Conservation (phyloP, 2,113 vertebrate genomes). For the Ophthalmolycus amberensis region DNA sequence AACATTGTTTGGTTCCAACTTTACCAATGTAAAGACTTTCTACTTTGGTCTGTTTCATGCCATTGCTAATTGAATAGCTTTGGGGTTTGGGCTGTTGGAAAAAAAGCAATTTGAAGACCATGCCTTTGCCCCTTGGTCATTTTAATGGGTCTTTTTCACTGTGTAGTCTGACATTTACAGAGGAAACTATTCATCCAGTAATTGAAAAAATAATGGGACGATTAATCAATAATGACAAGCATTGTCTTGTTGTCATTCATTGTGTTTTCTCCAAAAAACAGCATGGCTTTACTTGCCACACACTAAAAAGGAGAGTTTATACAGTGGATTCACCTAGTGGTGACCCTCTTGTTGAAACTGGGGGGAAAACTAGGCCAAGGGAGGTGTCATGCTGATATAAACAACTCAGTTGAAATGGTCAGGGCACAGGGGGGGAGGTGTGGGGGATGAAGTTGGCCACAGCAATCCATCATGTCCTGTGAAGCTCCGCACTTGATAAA, state of each 20-base stretch:
- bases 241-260: neutral
- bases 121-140: neutral
- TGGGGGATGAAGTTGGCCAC: slow-evolving; percentile 35
- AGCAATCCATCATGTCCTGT: slow-evolving; percentile 30
- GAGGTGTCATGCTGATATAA: slow-evolving; percentile 68
- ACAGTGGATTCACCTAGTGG: slow-evolving; percentile 37
- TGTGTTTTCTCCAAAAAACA: slow-evolving; percentile 20
- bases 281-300: slow-evolving; percentile 25
- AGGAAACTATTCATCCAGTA: neutral
- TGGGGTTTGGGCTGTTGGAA: neutral
- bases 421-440: slow-evolving; percentile 5
- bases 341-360: slow-evolving; percentile 42
- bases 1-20: neutral
- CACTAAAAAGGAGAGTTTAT: slow-evolving; percentile 39
- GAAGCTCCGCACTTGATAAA: slow-evolving; percentile 7
- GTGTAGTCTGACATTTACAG: neutral
- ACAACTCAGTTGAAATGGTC: slow-evolving; percentile 64
- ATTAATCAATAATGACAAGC: slow-evolving; percentile 1
- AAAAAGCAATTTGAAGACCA: neutral
- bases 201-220: neutral
- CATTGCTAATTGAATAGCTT: neutral
- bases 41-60: neutral
- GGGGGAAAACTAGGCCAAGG: slow-evolving; percentile 64
- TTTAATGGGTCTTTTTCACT: neutral
- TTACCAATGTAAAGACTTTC: neutral